Evolutionary conservation across 2,888 invertebrate genomes (phyloP).

Genomic region (Melinaea marsaeus): DNA sequence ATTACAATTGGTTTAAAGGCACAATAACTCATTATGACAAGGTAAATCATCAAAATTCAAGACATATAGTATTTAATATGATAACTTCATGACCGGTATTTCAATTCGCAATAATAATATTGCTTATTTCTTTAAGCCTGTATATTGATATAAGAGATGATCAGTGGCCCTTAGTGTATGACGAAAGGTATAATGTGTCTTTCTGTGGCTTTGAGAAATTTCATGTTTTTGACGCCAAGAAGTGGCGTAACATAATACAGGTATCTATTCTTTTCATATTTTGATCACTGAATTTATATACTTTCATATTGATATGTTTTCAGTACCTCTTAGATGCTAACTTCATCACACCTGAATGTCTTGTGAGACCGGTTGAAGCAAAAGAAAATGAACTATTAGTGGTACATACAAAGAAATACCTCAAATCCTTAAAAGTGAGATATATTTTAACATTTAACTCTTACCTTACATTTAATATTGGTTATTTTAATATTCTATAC

Average conservation of each 20-base stretch:
- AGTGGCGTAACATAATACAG: slow-evolving; percentile 88
- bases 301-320: slow-evolving; percentile 17
- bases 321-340: slow-evolving; percentile 79
- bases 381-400: slow-evolving; percentile 83
- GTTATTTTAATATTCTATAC: too few species aligned
- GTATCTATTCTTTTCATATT: slow-evolving; percentile 47
- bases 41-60: not conserved
- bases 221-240: slow-evolving; percentile 92
- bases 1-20: not conserved
- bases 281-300: not conserved
- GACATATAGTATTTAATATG: not conserved
- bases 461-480: not conserved
- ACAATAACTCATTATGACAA: slow-evolving; percentile 3
- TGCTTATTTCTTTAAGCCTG: slow-evolving; percentile 48
- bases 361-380: slow-evolving; percentile 85
- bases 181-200: slow-evolving; percentile 86
- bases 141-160: slow-evolving; percentile 75
- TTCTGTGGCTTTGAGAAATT: slow-evolving; percentile 89
- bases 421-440: slow-evolving; percentile 84
- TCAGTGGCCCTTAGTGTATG: slow-evolving; percentile 89
- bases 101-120: not conserved
- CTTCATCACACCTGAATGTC: slow-evolving; percentile 78
- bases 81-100: not conserved
- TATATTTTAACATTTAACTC: slow-evolving; percentile 1
- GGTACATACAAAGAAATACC: slow-evolving; percentile 86